These are phyloP conservation scores for Onychomys arenicola DNA, from an alignment of 2,797 vertebrate species.

Conservation along the genomic window DNA sequence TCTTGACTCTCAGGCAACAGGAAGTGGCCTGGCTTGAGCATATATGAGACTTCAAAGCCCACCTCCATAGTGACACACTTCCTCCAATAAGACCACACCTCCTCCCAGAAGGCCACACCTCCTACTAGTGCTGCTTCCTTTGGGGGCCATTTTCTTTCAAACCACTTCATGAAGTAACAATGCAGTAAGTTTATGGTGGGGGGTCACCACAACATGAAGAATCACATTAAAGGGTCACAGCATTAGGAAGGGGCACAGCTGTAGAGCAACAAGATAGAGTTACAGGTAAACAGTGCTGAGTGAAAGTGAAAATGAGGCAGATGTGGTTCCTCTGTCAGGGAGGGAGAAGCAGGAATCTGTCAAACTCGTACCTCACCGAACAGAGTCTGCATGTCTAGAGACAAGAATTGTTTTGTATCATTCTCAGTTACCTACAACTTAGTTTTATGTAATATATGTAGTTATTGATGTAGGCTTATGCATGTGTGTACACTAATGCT, in stretches of 20 bases:
- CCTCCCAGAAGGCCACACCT: not conserved
- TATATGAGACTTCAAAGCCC: not conserved
- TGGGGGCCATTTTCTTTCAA: not conserved
- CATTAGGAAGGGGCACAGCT: not conserved
- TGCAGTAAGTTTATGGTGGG: not conserved
- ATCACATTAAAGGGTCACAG: not conserved
- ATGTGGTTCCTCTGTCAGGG: not conserved
- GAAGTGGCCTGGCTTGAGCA: not conserved
- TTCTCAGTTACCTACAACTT: not conserved
- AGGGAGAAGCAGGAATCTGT: not conserved
- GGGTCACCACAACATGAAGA: not conserved
- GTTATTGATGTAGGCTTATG: not conserved
- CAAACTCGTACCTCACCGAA: not conserved
- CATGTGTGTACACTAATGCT: not conserved
- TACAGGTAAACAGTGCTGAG: not conserved
- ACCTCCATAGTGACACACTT: not conserved
- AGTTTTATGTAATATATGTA: not conserved
- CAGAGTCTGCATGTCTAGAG: not conserved
- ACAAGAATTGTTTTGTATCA: not conserved
- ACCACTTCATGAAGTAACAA: not conserved
- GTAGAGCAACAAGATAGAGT: not conserved
- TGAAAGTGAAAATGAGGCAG: not conserved
- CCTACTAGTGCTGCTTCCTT: not conserved
- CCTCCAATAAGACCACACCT: not conserved
- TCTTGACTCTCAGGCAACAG: not conserved